Conservation (phyloP, 1,140 invertebrate species). For the Papilio aristodemus region DNA sequence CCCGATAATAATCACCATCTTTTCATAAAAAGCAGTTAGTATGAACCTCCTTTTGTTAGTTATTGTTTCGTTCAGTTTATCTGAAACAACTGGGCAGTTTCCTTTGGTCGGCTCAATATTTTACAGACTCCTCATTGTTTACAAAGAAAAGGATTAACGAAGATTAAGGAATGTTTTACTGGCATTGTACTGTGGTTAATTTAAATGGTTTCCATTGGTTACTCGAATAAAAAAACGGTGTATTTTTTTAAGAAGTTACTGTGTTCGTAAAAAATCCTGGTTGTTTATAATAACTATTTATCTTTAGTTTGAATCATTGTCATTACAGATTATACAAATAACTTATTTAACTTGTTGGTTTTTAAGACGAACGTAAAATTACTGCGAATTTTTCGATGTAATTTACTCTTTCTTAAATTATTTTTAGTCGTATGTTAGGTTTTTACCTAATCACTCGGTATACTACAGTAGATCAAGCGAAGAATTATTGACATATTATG, state of each 20-base stretch:
- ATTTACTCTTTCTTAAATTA: no score
- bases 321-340: no score
- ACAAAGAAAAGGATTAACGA: slow-evolving; percentile 54
- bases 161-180: slow-evolving; percentile 37
- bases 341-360: background rate
- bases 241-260: background rate
- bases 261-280: background rate
- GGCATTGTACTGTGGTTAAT: background rate
- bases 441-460: no score
- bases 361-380: no score
- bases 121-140: slow-evolving; percentile 47
- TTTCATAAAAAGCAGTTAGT: background rate
- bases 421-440: no score
- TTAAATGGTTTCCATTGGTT: background rate
- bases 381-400: no score
- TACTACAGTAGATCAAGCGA: background rate
- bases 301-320: background rate
- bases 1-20: background rate
- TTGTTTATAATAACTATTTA: background rate
- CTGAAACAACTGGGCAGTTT: background rate
- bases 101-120: slow-evolving; percentile 20
- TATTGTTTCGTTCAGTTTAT: background rate
- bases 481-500: slow-evolving; percentile 1
- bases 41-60: background rate
- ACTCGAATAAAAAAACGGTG: no score